These are phyloP conservation scores for Tyrannus savana DNA, from an alignment of 2,113 vertebrate genomes.

Conservation along the genomic window DNA sequence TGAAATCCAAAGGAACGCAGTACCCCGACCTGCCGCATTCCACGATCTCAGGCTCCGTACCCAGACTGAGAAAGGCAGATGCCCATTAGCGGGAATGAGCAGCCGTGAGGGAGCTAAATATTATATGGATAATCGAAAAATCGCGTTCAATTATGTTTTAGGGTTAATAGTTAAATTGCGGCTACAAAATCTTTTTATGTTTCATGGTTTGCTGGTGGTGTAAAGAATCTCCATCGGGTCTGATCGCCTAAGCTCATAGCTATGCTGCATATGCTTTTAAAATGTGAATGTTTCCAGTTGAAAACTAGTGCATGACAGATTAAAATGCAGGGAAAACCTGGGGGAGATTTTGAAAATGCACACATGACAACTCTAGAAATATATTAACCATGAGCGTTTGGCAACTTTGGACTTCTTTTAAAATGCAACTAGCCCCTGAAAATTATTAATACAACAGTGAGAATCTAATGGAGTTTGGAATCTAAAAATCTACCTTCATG, in stretches of 20 bases:
- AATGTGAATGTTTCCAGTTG: slow-evolving; percentile 78
- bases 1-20: not conserved
- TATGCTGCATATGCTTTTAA: slow-evolving; percentile 77
- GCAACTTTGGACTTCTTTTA: slow-evolving; percentile 64
- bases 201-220: slow-evolving; percentile 75
- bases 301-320: slow-evolving; percentile 79
- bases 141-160: slow-evolving; percentile 73
- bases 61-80: not conserved
- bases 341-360: slow-evolving; percentile 76
- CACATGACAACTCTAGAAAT: slow-evolving; percentile 73
- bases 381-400: slow-evolving; percentile 61
- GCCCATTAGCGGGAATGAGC: slow-evolving; percentile 20
- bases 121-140: slow-evolving; percentile 67
- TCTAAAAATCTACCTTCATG: slow-evolving; percentile 76
- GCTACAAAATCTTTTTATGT: slow-evolving; percentile 76
- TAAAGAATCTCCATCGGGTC: slow-evolving; percentile 71
- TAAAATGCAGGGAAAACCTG: slow-evolving; percentile 73
- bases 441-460: slow-evolving; percentile 80
- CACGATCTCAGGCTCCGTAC: not conserved
- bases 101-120: slow-evolving; percentile 58
- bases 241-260: slow-evolving; percentile 67
- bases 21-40: not conserved
- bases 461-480: slow-evolving; percentile 81
- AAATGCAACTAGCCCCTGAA: slow-evolving; percentile 66
- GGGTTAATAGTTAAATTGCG: slow-evolving; percentile 77